These are phyloP conservation scores for Halotydeus destructor DNA, from an alignment of 1,140 invertebrate genomes.

Conservation along the genomic window DNA sequence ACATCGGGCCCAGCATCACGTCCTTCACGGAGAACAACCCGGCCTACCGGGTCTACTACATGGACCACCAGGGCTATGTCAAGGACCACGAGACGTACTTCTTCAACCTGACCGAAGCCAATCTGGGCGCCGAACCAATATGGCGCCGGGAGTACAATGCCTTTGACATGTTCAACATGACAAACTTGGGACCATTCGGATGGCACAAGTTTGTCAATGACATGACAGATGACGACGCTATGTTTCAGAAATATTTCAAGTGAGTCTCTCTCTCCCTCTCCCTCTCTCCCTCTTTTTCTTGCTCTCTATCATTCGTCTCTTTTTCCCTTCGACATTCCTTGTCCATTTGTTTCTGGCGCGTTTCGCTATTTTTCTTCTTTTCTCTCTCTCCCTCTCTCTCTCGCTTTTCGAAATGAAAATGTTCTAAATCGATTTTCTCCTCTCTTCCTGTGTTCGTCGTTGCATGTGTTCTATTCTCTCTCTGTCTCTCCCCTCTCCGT, in stretches of 20 bases:
- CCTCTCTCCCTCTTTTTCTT: neutral
- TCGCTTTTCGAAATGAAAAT: neutral
- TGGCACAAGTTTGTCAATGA: constrained; percentile 65
- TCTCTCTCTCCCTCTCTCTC: neutral
- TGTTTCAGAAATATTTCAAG: constrained; percentile 77
- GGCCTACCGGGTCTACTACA: constrained; percentile 81
- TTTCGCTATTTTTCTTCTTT: neutral
- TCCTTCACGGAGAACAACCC: constrained; percentile 82
- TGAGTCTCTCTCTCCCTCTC: constrained; percentile 25
- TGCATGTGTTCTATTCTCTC: neutral
- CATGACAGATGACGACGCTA: constrained; percentile 54
- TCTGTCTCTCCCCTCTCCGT: neutral
- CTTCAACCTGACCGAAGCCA: constrained; percentile 85
- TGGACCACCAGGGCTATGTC: constrained; percentile 42
- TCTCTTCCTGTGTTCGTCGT: too few relatives aligned
- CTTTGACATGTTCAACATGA: constrained; percentile 53
- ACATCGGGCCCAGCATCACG: constrained; percentile 52
- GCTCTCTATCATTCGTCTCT: neutral
- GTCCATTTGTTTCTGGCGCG: neutral
- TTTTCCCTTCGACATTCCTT: neutral
- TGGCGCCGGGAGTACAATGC: constrained; percentile 79
- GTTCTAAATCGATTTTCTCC: too few relatives aligned
- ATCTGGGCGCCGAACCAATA: constrained; percentile 37
- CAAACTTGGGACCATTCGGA: constrained; percentile 52
- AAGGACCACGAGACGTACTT: constrained; percentile 86